Conservation (phyloP, 2,113 vertebrate genomes). For the Okapia johnstoni region DNA sequence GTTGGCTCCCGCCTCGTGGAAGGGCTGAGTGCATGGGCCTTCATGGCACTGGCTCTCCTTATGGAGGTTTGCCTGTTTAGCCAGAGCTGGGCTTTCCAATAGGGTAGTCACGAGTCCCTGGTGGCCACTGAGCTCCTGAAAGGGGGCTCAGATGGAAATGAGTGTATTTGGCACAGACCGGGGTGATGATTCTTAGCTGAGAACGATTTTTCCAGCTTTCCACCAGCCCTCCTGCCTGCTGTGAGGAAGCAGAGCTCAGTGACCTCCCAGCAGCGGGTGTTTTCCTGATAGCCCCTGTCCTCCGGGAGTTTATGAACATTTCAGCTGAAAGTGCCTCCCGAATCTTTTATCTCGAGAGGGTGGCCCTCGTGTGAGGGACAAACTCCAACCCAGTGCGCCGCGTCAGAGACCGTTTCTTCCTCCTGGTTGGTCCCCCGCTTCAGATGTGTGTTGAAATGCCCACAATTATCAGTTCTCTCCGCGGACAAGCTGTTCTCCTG, state of each 20-base stretch:
- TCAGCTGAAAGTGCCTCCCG: background rate
- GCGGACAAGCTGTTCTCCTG: background rate
- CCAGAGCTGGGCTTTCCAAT: background rate
- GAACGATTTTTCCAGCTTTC: background rate
- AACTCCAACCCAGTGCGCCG: background rate
- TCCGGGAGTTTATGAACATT: background rate
- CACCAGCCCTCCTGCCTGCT: background rate
- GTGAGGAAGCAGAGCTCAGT: fast-evolving
- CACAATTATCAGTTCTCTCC: background rate
- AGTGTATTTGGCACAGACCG: background rate
- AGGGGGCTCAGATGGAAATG: background rate
- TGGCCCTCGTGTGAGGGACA: background rate
- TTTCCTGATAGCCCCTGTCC: background rate
- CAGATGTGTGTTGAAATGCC: background rate
- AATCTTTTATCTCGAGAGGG: background rate
- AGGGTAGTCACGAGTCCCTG: background rate
- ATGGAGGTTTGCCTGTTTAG: background rate
- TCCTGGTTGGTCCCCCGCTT: background rate
- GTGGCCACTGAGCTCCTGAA: background rate
- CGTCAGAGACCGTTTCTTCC: background rate
- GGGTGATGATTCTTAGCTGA: background rate
- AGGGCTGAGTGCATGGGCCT: background rate
- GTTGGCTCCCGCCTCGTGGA: background rate
- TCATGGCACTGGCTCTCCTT: background rate
- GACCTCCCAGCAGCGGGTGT: background rate